Evolutionary conservation across 1,140 invertebrate genomes (phyloP).

Genomic region (Caenorhabditis briggsae): DNA sequence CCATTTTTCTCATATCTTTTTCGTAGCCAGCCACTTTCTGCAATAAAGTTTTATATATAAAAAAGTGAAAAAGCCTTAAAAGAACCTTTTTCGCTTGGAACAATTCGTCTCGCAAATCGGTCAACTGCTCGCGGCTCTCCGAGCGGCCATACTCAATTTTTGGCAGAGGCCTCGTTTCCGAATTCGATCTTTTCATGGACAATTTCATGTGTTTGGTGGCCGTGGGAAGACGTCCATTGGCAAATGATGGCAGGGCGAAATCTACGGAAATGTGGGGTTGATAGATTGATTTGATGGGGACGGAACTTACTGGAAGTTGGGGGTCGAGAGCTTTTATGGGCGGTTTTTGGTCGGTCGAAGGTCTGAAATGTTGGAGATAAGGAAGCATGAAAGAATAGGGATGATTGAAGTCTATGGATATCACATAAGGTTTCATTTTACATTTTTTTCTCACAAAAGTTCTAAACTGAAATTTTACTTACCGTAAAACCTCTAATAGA

Average conservation of each 20-base stretch:
- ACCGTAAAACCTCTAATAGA: too few relatives aligned
- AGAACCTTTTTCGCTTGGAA: constrained; percentile 34
- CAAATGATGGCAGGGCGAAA: neutral
- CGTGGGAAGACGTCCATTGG: constrained; percentile 12
- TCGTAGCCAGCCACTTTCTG: constrained; percentile 26
- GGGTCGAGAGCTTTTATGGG: constrained; percentile 2
- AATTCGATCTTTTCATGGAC: constrained; percentile 38
- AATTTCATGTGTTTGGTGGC: constrained; percentile 17
- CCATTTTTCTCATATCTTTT: constrained; percentile 33
- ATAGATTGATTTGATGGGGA: neutral
- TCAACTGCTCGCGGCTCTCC: constrained; percentile 14
- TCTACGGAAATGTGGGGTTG: neutral
- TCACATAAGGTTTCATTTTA: too few relatives aligned
- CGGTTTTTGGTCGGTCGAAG: constrained; percentile 38
- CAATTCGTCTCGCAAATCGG: constrained; percentile 26
- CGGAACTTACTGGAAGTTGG: neutral
- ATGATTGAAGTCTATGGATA: too few relatives aligned
- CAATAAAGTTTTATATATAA: neutral
- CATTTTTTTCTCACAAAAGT: too few relatives aligned
- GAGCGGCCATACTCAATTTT: constrained; percentile 38
- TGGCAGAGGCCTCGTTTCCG: constrained; percentile 34
- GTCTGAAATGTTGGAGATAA: neutral
- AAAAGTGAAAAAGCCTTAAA: neutral
- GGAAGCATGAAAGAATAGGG: too few relatives aligned
- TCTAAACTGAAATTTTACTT: too few relatives aligned